These are phyloP conservation scores for Cosmia pyralina DNA, from an alignment of 2,888 invertebrate species.

Conservation along the genomic window DNA sequence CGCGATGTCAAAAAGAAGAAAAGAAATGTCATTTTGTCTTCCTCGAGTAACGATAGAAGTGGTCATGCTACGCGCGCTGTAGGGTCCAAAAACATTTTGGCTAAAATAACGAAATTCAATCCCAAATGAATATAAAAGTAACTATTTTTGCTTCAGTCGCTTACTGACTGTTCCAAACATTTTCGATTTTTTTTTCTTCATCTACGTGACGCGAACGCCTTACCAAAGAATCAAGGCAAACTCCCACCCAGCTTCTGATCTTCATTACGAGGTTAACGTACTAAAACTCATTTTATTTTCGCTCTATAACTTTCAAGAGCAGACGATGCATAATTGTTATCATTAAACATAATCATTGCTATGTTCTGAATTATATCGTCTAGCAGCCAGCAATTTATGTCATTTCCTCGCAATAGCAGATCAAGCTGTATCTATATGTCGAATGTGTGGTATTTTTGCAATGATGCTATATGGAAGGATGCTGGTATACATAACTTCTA, in stretches of 20 bases:
- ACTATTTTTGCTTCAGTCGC: not conserved
- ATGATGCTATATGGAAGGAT: conserved; percentile 6
- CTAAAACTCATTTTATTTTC: conserved; percentile 57
- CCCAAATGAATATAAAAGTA: not conserved
- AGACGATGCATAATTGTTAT: conserved; percentile 58
- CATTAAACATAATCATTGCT: conserved; percentile 52
- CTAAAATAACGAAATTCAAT: not conserved
- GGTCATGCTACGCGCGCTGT: too few species aligned
- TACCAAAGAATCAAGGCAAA: conserved; percentile 24
- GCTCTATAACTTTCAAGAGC: conserved; percentile 66
- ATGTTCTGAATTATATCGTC: conserved; percentile 44
- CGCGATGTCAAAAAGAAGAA: too few species aligned
- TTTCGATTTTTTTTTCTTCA: not conserved
- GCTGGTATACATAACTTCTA: conserved; percentile 2
- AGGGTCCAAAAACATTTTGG: not conserved
- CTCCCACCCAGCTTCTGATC: conserved; percentile 12
- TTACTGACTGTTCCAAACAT: not conserved
- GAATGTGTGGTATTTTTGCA: conserved; percentile 16
- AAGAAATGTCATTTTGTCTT: too few species aligned
- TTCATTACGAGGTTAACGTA: conserved; percentile 57
- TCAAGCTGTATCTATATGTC: conserved; percentile 3
- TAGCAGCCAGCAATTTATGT: conserved; percentile 28
- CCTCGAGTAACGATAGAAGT: not conserved
- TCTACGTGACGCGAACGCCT: conserved; percentile 1
- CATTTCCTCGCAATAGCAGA: conserved; percentile 34